Percentiles rank a stretch among this genome's conserved stretches.
Evolutionary conservation across 35 echinoderm and acorn worm genomes (phyloP).

Genomic region (Strongylocentrotus purpuratus): DNA sequence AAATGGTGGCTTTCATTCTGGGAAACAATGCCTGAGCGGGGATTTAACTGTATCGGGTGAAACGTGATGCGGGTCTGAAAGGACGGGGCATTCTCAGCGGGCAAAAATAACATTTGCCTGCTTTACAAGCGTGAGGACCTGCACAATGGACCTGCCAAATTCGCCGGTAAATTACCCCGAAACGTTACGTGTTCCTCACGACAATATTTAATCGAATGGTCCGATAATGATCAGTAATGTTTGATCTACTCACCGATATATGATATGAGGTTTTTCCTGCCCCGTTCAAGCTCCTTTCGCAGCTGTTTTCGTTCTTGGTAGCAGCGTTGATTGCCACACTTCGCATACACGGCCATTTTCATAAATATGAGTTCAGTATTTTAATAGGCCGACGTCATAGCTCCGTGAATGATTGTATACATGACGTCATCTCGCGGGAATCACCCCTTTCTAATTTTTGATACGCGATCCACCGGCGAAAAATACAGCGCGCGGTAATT

Average conservation of each 20-base stretch:
- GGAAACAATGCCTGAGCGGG: background rate
- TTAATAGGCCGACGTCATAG: conserved; percentile 69
- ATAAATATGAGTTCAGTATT: conserved; percentile 69
- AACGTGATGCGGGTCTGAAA: background rate
- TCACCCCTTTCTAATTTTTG: conserved; percentile 16
- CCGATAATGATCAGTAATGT: conserved; percentile 37
- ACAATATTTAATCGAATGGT: background rate
- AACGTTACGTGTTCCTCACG: background rate
- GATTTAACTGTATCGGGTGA: background rate
- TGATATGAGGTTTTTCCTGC: conserved; percentile 93
- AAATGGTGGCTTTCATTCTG: background rate
- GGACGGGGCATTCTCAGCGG: conserved; percentile 41
- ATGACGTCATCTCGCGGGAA: conserved; percentile 52
- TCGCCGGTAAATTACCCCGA: conserved; percentile 21
- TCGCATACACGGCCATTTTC: conserved; percentile 94
- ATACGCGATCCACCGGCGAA: background rate
- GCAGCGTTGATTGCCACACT: conserved; percentile 94
- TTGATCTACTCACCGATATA: conserved; percentile 86
- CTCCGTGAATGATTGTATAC: background rate
- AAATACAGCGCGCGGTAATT: background rate
- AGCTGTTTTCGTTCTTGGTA: conserved; percentile 99
- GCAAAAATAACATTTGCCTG: conserved; percentile 50
- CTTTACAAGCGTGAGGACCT: conserved; percentile 32
- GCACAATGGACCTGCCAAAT: conserved; percentile 9
- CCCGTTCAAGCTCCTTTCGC: conserved; percentile 97